A percentile compares a stretch with the other conserved stretches of the same genome.
These are phyloP conservation scores for Drosophila nebulosa DNA, from an alignment of 1,140 invertebrate genomes.

Conservation along the genomic window DNA sequence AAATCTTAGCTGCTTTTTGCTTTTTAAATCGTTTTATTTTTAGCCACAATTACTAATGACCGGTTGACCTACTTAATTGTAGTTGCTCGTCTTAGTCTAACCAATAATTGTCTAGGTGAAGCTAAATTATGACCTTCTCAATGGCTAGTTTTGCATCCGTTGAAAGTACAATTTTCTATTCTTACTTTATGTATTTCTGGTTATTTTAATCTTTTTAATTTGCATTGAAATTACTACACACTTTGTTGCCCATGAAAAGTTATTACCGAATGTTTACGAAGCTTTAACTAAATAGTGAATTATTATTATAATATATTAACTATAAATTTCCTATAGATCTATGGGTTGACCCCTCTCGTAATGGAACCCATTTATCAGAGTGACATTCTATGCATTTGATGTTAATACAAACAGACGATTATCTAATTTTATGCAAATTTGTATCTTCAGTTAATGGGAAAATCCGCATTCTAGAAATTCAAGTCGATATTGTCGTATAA, in stretches of 20 bases:
- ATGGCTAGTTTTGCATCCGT: background rate
- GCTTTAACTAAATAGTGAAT: background rate
- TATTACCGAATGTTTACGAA: background rate
- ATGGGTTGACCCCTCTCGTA: background rate
- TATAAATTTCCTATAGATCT: background rate
- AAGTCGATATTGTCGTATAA: background rate
- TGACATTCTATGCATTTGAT: background rate
- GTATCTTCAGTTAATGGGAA: background rate
- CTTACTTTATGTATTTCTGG: background rate
- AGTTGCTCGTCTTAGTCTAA: background rate
- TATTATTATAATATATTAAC: conserved; percentile 9
- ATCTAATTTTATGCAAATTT: background rate
- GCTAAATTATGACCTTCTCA: background rate
- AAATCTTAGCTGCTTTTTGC: too few species aligned
- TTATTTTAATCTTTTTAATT: background rate
- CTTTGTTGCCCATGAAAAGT: background rate
- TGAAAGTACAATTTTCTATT: background rate
- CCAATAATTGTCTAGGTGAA: background rate
- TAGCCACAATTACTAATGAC: background rate
- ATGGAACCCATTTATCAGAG: background rate
- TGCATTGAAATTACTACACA: background rate
- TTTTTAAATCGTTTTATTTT: too few species aligned
- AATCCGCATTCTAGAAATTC: conserved; percentile 13
- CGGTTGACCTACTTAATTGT: background rate
- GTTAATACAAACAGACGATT: background rate